Evolutionary conservation across 2,797 vertebrate species (phyloP).

Genomic region (Acanthopagrus latus): DNA sequence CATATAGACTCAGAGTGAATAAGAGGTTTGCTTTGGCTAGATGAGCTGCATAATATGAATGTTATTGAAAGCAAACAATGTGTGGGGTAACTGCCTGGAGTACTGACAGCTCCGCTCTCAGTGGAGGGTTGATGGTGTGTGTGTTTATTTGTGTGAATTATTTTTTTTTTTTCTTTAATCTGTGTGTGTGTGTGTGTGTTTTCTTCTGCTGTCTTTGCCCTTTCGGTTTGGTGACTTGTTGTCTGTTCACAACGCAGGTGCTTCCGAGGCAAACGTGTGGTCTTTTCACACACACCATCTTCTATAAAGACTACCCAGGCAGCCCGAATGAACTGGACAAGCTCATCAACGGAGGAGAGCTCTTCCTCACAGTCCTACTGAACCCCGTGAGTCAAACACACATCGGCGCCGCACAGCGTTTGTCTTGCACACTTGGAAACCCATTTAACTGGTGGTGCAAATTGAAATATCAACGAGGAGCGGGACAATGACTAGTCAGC

Average conservation of each 20-base stretch:
- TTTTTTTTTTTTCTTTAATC: constrained; percentile 14
- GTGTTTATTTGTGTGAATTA: constrained; percentile 50
- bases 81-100: constrained; percentile 74
- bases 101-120: constrained; percentile 57
- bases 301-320: constrained; percentile 98
- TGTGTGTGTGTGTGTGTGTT: constrained; percentile 12
- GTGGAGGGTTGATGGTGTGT: constrained; percentile 45
- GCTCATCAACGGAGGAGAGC: constrained; percentile 98
- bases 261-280: constrained; percentile 97
- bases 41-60: constrained; percentile 84
- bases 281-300: constrained; percentile 98
- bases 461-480: constrained; percentile 53
- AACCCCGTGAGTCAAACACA: constrained; percentile 91
- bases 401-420: constrained; percentile 29
- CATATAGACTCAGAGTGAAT: constrained; percentile 82
- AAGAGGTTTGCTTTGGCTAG: constrained; percentile 82
- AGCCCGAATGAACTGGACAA: constrained; percentile 96
- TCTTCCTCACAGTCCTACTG: constrained; percentile 96
- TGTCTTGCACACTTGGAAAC: constrained; percentile 41
- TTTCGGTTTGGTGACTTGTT: constrained; percentile 35
- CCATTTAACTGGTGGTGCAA: constrained; percentile 46
- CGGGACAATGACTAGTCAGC: constrained; percentile 45
- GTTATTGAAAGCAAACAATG: constrained; percentile 82
- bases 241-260: constrained; percentile 84
- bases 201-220: background rate